These are phyloP conservation scores for Chaetogeoica ovagalla DNA, from an alignment of 2,888 invertebrate genomes.

Conservation along the genomic window DNA sequence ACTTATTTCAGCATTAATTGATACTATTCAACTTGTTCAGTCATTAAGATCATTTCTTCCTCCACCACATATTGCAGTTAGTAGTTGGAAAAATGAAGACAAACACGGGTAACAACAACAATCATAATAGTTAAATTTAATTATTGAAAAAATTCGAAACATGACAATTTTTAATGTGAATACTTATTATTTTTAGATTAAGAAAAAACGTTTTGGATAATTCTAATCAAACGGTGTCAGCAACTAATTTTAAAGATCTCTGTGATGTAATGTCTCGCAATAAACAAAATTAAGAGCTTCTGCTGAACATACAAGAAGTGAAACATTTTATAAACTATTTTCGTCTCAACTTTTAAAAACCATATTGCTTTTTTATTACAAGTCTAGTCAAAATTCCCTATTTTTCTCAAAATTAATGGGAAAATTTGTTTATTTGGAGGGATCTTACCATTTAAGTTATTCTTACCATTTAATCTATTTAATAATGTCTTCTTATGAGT, in stretches of 20 bases:
- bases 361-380: constrained; percentile 27
- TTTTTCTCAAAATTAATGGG: constrained; percentile 21
- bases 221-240: constrained; percentile 46
- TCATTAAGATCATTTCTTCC: constrained; percentile 81
- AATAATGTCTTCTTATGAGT: constrained; percentile 31
- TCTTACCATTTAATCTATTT: too few species aligned
- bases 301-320: constrained; percentile 8
- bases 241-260: constrained; percentile 50
- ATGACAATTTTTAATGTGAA: not conserved
- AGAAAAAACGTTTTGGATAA: constrained; percentile 48
- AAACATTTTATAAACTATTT: constrained; percentile 10
- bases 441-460: constrained; percentile 41
- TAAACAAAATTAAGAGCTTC: constrained; percentile 30
- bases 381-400: constrained; percentile 49
- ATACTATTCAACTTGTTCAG: constrained; percentile 84
- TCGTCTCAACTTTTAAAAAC: constrained; percentile 16
- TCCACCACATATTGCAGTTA: constrained; percentile 84
- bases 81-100: constrained; percentile 87
- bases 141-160: not conserved
- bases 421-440: constrained; percentile 7
- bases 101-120: constrained; percentile 59
- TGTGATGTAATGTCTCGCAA: constrained; percentile 48
- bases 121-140: constrained; percentile 10
- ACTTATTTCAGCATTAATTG: constrained; percentile 72
- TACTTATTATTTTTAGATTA: constrained; percentile 27